Conservation (phyloP, 2,888 invertebrate species). For the Plagodis dolabraria region DNA sequence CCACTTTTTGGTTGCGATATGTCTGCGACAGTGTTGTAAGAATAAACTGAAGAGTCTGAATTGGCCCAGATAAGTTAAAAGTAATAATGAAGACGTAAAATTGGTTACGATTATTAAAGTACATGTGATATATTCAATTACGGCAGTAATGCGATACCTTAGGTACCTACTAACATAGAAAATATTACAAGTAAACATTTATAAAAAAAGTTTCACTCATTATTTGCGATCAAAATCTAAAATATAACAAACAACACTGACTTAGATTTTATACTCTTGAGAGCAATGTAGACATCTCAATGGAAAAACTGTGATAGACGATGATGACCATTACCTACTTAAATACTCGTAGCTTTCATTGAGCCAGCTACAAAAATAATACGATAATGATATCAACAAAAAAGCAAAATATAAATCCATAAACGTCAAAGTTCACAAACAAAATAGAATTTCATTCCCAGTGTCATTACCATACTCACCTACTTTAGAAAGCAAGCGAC, state of each 20-base stretch:
- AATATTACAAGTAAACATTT: too few relatives aligned
- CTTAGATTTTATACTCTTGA: too few relatives aligned
- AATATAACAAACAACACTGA: too few relatives aligned
- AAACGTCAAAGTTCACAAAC: conserved; percentile 45
- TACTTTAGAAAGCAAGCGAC: conserved; percentile 75
- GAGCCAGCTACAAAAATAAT: neutral
- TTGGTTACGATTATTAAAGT: neutral
- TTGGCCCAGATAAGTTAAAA: neutral
- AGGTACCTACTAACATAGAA: too few relatives aligned
- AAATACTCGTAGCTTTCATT: neutral
- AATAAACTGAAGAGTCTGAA: conserved; percentile 9
- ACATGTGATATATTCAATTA: too few relatives aligned
- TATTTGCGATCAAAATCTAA: too few relatives aligned
- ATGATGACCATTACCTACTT: too few relatives aligned
- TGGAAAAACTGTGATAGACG: too few relatives aligned
- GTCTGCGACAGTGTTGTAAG: conserved; percentile 18
- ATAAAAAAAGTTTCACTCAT: too few relatives aligned
- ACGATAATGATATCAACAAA: conserved; percentile 1
- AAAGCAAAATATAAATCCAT: conserved; percentile 41
- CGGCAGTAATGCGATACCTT: too few relatives aligned
- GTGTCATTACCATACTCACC: conserved; percentile 79
- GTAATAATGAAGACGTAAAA: neutral
- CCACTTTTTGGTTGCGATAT: conserved; percentile 27
- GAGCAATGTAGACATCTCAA: neutral
- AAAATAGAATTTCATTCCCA: conserved; percentile 44